Evolutionary conservation across 1,140 invertebrate species (phyloP), one percentile per base, ranked within the genome.

Genomic region (Rhagoletis pomonella): DNA sequence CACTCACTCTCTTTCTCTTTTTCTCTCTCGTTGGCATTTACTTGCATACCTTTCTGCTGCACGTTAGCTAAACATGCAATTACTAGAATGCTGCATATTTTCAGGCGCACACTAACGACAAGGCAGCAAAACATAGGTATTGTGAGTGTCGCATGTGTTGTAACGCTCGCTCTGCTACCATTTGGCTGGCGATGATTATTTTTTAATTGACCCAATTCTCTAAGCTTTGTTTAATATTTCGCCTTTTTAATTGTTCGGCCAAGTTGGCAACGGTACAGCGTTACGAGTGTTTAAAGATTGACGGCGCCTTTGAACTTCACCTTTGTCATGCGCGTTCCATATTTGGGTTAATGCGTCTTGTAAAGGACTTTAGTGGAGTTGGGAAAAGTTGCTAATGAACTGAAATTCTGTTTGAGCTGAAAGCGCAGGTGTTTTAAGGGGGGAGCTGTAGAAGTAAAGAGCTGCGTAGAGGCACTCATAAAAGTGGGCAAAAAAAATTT

Each of bases 141-240:
- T 4, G 12, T 6, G 64, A 29, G 64, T 67, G 64, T 39, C 29
- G 10, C 64, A 9, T 29, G 4, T 67, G 29, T 39, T 12, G 7
- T 77, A 1, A n/a, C 1, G 2, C 47, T 19, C 17, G n/a, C 42
- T 77, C 17, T n/a, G 3, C 42, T 3, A 19, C 42, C 42, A 47
- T 14, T 29, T 29, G 39, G 14, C 19, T 44, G 14, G 42, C 42
- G 19, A 5, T n/a, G n/a, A 29, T 55, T 81, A 81, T 55, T 55
- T 81, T 81, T 81, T 81, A 81, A 81, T 81, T 81, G 73, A 81
- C 73, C 73, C 47, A 81, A 81, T 55, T 81, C 44, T 5, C 7
- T 81, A 29, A 81, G n/a, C 9, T 9, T 19, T 55, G 19, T 77
- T 77, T 39, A 77, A 77, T 77, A 55, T 50, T 4, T 10, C 7